These are phyloP conservation scores for Thinocorus orbignyianus DNA, from an alignment of 2,113 vertebrate species.

Conservation along the genomic window DNA sequence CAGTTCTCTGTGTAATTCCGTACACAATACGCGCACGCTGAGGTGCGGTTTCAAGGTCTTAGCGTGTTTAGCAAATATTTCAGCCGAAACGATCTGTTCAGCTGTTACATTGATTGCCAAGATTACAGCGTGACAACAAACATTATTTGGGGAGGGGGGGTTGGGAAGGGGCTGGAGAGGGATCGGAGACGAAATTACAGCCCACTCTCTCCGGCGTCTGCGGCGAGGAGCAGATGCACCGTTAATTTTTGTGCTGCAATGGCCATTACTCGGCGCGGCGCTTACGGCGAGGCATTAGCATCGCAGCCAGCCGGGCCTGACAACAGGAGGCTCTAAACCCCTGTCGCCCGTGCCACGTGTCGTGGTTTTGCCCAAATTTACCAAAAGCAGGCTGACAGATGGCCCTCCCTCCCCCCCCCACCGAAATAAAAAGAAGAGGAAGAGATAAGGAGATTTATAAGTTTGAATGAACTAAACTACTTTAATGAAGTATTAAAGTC, in stretches of 20 bases:
- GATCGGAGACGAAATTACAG: slow-evolving; percentile 69
- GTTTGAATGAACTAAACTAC: no score
- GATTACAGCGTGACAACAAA: slow-evolving; percentile 76
- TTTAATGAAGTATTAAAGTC: no score
- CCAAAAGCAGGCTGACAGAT: no score
- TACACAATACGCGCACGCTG: slow-evolving; percentile 44
- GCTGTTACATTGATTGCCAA: slow-evolving; percentile 78
- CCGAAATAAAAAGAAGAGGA: no score
- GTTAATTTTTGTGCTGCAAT: slow-evolving; percentile 64
- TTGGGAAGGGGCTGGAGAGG: no score
- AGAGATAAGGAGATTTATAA: no score
- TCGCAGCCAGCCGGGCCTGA: slow-evolving; percentile 7
- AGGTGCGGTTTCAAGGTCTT: slow-evolving; percentile 80
- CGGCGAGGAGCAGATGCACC: slow-evolving; percentile 69
- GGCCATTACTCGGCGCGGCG: slow-evolving; percentile 33
- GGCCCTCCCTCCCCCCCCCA: no score
- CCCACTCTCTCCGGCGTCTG: slow-evolving; percentile 64
- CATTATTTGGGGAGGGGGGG: slow-evolving; percentile 59
- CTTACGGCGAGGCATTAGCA: not conserved
- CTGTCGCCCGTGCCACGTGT: not conserved
- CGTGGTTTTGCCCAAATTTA: no score
- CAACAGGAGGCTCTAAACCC: not conserved
- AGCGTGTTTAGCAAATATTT: slow-evolving; percentile 81
- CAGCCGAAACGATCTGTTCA: slow-evolving; percentile 76
- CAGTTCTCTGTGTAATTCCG: slow-evolving; percentile 36